Base-by-base conservation (phyloP, 1,140 invertebrate species). In the Ctenoplectra terminalis region DNA sequence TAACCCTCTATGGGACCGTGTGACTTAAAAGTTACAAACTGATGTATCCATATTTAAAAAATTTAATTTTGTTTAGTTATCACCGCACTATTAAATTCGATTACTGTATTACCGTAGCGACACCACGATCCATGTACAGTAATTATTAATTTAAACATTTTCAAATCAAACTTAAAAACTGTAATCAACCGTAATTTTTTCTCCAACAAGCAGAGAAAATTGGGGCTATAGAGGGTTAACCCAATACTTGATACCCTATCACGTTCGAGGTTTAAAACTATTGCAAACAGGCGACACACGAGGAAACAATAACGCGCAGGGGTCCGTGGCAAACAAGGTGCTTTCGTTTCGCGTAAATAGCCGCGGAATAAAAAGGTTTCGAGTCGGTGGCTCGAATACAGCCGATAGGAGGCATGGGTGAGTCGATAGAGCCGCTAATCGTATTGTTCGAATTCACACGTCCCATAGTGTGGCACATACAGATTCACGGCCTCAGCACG, bases 381-480 rank as follows among this genome's bases (percentile, higher is more conserved):
- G 40, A 58, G 26, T 43, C 63, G 63, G 48, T 43, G 29, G 37
- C 37, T 66, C 50, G 74, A 63, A 67, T 46, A 5, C n/a, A 64
- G 15, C 8, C 20, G 26, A 26, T 64, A 37, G 43, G 58, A 37
- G 52, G 26, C 37, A 43, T 23, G 26, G 50, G 63, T 6, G 48
- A 74, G 29, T 3, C 54, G 69, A 58, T 63, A 60, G 29, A 31
- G 60, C 63, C 83, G 73, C 81, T 87, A 87, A 87, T 87, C 85
- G 81, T 75, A 86, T 87, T 87, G 85, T 86, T 85, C 81, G 75
- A 86, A 83, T 87, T 87, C 73, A 86, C 85, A 66, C 84, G 78
- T 63, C 48, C 70, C 80, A 58, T 58, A 50, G 71, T 50, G 60
- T 48, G 78, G 58, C 31, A 34, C 76, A n/a, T 40, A 80, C 73